Evolutionary conservation across 2,797 vertebrate species (phyloP).

Genomic region (Discoglossus pictus): DNA sequence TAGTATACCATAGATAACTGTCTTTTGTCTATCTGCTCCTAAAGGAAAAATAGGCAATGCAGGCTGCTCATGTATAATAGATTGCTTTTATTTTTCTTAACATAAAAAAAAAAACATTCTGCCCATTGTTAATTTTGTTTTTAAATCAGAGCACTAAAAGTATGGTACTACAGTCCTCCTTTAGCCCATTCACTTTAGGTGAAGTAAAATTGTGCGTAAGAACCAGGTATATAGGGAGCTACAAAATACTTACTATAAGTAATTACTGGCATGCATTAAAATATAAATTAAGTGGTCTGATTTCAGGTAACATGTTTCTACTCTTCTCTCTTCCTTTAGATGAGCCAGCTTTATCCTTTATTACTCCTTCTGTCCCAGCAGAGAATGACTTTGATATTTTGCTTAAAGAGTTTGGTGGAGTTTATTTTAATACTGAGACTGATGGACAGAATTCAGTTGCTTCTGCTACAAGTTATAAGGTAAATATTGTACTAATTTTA

Average conservation of each 20-base stretch:
- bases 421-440: conserved; percentile 60
- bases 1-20: no score
- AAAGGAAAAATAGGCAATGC: no score
- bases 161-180: no score
- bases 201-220: no score
- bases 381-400: conserved; percentile 79
- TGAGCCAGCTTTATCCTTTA: conserved; percentile 74
- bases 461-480: conserved; percentile 72
- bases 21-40: no score
- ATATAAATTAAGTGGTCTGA: background rate
- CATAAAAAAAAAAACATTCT: no score
- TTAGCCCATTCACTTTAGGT: no score
- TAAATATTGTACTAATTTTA: conserved; percentile 52
- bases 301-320: background rate
- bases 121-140: no score
- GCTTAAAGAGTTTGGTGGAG: conserved; percentile 67
- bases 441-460: conserved; percentile 17
- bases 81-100: no score
- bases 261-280: background rate
- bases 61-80: no score
- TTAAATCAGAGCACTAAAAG: no score
- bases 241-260: background rate
- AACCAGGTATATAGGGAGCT: no score
- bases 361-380: conserved; percentile 77
- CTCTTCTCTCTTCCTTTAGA: conserved; percentile 62